These are phyloP conservation scores for Microtus ochrogaster DNA, from an alignment of 2,113 vertebrate species.

Conservation along the genomic window DNA sequence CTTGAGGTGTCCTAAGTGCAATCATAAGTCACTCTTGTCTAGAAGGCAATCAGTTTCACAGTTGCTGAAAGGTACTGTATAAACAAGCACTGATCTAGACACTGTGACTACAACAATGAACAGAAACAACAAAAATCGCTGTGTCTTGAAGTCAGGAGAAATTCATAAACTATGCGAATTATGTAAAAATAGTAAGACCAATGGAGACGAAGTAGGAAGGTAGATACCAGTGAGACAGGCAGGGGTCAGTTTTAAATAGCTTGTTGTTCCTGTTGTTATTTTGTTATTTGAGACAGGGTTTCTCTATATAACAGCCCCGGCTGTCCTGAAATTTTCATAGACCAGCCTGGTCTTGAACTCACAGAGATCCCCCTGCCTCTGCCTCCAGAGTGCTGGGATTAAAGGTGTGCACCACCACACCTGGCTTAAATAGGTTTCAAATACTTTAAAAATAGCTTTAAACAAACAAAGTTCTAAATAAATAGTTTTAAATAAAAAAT, in stretches of 20 bases:
- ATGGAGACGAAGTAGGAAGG: background rate
- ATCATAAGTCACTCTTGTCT: constrained; percentile 26
- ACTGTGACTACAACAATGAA: background rate
- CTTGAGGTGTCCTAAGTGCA: background rate
- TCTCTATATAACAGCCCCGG: background rate
- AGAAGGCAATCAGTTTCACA: constrained; percentile 7
- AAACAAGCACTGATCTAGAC: background rate
- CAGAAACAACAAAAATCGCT: background rate
- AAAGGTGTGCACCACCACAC: background rate
- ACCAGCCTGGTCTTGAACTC: background rate
- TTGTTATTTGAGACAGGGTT: background rate
- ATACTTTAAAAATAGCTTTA: background rate
- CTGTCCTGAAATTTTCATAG: background rate
- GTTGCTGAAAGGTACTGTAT: background rate
- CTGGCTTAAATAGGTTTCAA: background rate
- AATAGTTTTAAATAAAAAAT: background rate
- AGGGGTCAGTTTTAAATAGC: constrained; percentile 25
- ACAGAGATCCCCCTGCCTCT: background rate
- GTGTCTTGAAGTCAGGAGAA: background rate
- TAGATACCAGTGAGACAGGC: background rate
- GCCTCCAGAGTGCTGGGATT: background rate
- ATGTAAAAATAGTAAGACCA: background rate
- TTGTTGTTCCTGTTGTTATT: background rate
- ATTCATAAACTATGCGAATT: background rate
- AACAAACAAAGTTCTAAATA: background rate